Base-by-base conservation (phyloP, 2,888 invertebrate species). In the Heterodera filipjevi region DNA sequence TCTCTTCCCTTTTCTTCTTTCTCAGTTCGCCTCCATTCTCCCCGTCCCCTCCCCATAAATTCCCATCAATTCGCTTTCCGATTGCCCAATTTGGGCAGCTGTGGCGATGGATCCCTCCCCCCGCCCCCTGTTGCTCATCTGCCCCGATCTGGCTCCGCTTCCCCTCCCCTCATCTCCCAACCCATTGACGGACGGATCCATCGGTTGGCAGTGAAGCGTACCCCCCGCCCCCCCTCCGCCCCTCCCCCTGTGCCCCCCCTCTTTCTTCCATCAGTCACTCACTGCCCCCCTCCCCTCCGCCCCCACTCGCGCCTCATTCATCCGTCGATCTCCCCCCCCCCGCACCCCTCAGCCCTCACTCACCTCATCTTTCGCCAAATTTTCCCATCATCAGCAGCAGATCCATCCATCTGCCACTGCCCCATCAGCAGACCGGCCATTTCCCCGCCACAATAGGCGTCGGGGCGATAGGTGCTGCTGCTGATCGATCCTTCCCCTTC, bases 321-420 rank as follows among this genome's bases (percentile, higher is more conserved):
- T 0, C 49, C 49, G 49, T 49, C 49, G 49, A 49, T 49, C 49
- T 49, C n/a, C 8, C 22, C 59, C 10, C 59, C 12, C 59, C n/a
- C 27, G 27, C 6, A 3, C 8, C 59, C 27, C 59, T 22, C 53
- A 16, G n/a, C n/a, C 59, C 27, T 27, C 59, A 27, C 27, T 59
- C n/a, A 59, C 59, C 59, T 59, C 59, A 59, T 59, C n/a, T 59
- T 59, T 59, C 59, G 59, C 59, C 59, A 59, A 59, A 59, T 59
- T 59, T 27, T 59, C 59, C 59, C 59, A 59, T 59, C 59, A 59
- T 27, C n/a, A 59, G 12, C 39, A 39, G 39, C 59, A 59, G 59
- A 59, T 59, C 30, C 59, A 76, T 76, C 76, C 76, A 71, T 6
- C 32, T 22, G 35, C 35, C 66, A 19, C 66, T 64, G 32, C 30